Percentiles rank a stretch among this genome's conserved stretches.
These are phyloP conservation scores for Metopia argyrocephala DNA, from an alignment of 2,888 invertebrate species.

Conservation along the genomic window DNA sequence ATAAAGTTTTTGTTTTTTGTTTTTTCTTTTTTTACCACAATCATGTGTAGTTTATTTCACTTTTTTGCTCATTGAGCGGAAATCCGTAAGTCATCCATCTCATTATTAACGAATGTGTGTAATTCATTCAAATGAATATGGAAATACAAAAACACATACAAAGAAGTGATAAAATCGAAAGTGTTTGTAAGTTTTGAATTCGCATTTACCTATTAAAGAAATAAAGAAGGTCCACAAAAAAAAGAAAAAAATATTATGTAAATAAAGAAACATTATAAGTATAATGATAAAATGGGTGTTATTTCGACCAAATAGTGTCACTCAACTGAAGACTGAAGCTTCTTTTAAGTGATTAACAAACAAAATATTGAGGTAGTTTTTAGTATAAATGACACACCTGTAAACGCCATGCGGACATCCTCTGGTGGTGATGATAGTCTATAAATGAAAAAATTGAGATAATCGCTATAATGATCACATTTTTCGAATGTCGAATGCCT, in stretches of 20 bases:
- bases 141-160: neutral
- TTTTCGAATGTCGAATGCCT: too few species aligned
- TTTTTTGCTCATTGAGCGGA: constrained; percentile 56
- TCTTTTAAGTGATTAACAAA: too few species aligned
- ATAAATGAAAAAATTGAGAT: too few species aligned
- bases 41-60: constrained; percentile 28
- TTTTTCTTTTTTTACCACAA: neutral
- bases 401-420: too few species aligned
- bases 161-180: constrained; percentile 44
- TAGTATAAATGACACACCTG: too few species aligned
- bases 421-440: too few species aligned
- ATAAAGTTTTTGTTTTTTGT: constrained; percentile 3
- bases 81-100: constrained; percentile 55
- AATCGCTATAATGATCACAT: too few species aligned
- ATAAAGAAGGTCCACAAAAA: neutral
- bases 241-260: neutral
- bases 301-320: too few species aligned
- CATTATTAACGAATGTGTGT: constrained; percentile 13
- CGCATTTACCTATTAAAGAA: constrained; percentile 18
- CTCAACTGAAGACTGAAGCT: too few species aligned
- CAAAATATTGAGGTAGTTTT: too few species aligned
- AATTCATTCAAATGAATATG: constrained; percentile 46
- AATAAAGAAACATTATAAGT: neutral
- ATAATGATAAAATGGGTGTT: too few species aligned
- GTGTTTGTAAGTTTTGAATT: constrained; percentile 43